Evolutionary conservation across 2,888 invertebrate species (phyloP).

Genomic region (Caenorhabditis afra): DNA sequence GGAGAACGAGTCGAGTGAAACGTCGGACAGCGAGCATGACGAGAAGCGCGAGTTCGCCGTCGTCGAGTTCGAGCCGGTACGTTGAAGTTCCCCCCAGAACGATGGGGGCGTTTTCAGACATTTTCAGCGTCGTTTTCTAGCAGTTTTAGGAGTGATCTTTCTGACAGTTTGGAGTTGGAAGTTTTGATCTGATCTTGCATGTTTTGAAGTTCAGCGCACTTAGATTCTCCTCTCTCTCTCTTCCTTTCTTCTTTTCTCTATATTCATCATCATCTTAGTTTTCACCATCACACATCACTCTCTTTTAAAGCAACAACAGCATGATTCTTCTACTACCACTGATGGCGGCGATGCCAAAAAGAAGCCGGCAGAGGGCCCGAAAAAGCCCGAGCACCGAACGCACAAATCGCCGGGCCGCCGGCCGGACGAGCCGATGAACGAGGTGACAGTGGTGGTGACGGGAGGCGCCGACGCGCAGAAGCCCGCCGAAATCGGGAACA

Average conservation of each 20-base stretch:
- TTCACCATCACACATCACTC: too few relatives aligned
- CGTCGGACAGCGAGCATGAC: conserved; percentile 64
- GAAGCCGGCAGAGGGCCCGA: conserved; percentile 14
- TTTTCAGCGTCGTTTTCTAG: conserved; percentile 1
- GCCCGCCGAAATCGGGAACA: conserved; percentile 48
- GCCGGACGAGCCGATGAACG: conserved; percentile 53
- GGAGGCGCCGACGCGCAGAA: not conserved
- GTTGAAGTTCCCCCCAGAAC: conserved; percentile 4
- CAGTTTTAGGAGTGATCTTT: conserved; percentile 4
- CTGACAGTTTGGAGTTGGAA: too few relatives aligned
- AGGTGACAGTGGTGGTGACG: conserved; percentile 56
- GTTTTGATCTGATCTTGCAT: too few relatives aligned
- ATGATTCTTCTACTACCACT: not conserved
- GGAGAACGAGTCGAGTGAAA: conserved; percentile 64
- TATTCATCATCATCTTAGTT: too few relatives aligned
- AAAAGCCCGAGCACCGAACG: conserved; percentile 44
- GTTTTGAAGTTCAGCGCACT: too few relatives aligned
- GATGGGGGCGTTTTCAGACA: conserved; percentile 6
- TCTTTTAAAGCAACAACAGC: not conserved
- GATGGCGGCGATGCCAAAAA: too few relatives aligned
- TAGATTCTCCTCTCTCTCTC: too few relatives aligned
- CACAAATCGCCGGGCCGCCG: conserved; percentile 38
- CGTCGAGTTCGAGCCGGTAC: conserved; percentile 59
- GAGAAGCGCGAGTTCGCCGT: conserved; percentile 61
- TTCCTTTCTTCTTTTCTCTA: too few relatives aligned